Base-by-base conservation (phyloP, 2,888 invertebrate genomes). In the Apotomis capreana region DNA sequence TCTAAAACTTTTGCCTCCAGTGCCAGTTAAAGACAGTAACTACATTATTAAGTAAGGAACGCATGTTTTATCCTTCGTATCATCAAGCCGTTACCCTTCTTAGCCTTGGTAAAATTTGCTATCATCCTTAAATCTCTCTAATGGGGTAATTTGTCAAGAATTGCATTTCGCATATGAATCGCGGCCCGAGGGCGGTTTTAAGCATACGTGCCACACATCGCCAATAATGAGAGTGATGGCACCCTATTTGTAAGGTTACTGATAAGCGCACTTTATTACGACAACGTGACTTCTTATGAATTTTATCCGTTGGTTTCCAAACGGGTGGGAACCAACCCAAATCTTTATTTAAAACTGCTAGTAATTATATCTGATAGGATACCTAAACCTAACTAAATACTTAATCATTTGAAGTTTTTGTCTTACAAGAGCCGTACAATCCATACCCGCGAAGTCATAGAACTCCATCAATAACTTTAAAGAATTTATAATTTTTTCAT, bases 121-220 rank as follows among this genome's bases (percentile, higher is more conserved):
- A 89, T 89, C 89, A 80, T 87, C 87, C 80, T 82, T 83, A 85
- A 88, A 89, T 90, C 87, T 89, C 87, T 84, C 84, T 88, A 91
- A 92, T 92, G 81, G 88, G 85, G 84, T 82, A 83, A 91, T 92
- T 91, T 92, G 82, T 92, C 89, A 90, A 76, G 80, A 76, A 79
- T 78, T 84, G 82, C 85, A 85, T 84, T 89, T 88, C 90, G 91
- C 92, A 91, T 92, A 87, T 90, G 87, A 87, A 88, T 87, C 88
- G 87, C 82, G 81, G 74, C 79, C 85, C 84, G 82, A 80, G 83
- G 86, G 88, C 86, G 85, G 85, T 83, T 80, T 78, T 80, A 80
- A 80, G 78, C 78, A 81, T 78, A 80, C 79, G 70, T 74, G 61
- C 64, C 63, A 73, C 67, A 62, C 68, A 59, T 70, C 26, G 46